Evolutionary conservation across 2,888 invertebrate species (phyloP), one percentile per base, ranked within the genome.

Genomic region (Lapara coniferarum): DNA sequence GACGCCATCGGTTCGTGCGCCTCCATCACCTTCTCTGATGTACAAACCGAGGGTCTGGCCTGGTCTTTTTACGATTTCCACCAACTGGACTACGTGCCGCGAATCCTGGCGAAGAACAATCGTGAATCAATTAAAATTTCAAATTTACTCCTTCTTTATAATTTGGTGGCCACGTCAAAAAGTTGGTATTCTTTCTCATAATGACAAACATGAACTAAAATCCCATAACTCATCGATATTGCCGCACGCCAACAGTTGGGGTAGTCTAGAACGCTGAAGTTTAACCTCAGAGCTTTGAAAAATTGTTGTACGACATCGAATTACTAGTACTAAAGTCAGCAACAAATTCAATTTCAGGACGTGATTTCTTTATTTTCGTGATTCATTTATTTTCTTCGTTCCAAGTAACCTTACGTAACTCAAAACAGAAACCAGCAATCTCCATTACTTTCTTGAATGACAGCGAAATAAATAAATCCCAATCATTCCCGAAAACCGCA

Each of bases 21-120:
- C 96, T n/a, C 99, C 99, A 85, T 99, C 99, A n/a, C 99, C 99
- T 95, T 99, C 99, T 56, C 99, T 95, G 84, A 99, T 99, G 90
- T 99, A 99, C 72, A 99, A 95, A 58, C 99, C 99, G 74, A 99
- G 94, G 51, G 99, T 99, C 92, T 99, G 99, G 14, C 99, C 99
- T 0, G 99, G 99, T 80, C 99, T 96, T 92, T 99, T 99, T 77
- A 99, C 98, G 84, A 99, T 99, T 94, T 99, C 99, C 79, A 99
- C 99, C 85, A 99, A 96, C 89, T 97, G 96, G 73, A 98, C 97
- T 78, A 96, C 95, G 87, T 97, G 96, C 79, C 97, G 95, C 16
- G 96, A 94, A 86, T 96, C 96, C 96, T 96, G 89, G 13, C 46
- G 63, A 55, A 51, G 4, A 53, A 51, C 37, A 37, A 25, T 25